Evolutionary conservation across 2,888 invertebrate genomes (phyloP), one percentile per base, ranked within the genome.

Genomic region (Mythimna pallens): DNA sequence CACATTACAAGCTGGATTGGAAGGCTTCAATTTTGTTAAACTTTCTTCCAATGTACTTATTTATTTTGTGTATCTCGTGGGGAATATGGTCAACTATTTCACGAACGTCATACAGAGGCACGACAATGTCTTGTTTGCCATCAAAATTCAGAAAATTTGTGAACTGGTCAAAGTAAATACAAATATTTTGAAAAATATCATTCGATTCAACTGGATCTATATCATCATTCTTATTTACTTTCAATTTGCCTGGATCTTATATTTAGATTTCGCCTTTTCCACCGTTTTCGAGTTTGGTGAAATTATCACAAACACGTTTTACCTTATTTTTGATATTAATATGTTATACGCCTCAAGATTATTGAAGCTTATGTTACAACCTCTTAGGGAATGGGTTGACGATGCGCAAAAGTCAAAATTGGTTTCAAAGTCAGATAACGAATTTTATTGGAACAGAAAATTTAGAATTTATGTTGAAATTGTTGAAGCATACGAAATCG

Each of bases 71-170:
- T 69, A 69, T 54, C 0, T 54, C 12, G 3, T 55, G 25, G 52
- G 30, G 8, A 43, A 54, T 30, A 2, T 54, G 25, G n/a, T 8
- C 17, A 17, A 17, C 12, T 66, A 66, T 52, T 22, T 8, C 17
- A 22, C 10, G 0, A 69, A 69, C 43, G 67, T 67, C 30, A 30
- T 12, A 30, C 69, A 54, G 17, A 40, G 36, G 30, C 1, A 54
- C 12, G 54, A 67, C 30, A 66, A 54, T 1, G 54, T 69, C 17
- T 40, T 40, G 30, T 54, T 67, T 43, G 40, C 40, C 17, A 22
- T 66, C 5, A 66, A 30, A 40, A 54, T 69, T 2, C 69, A 67
- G 9, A 66, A 69, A 30, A 67, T 69, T 69, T 69, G 69, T 69
- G n/a, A 43, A 67, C 17, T 14, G 0, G n/a, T 7, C 3, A 54